These are phyloP conservation scores for Nycticryphes semicollaris DNA, from an alignment of 2,113 vertebrate genomes.

Conservation along the genomic window DNA sequence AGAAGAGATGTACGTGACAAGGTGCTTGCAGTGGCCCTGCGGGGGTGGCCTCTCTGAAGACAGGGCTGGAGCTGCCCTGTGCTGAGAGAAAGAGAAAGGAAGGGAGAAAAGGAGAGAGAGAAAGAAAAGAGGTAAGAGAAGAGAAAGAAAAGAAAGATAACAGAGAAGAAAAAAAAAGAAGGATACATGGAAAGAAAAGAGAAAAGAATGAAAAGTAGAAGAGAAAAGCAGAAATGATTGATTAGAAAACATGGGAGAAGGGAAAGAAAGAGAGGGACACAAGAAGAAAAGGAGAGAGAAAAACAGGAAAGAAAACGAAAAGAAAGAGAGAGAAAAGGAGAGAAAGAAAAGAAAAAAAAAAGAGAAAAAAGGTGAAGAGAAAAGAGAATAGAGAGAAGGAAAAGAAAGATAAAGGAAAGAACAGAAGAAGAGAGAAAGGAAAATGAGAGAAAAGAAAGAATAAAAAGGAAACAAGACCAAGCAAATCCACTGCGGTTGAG, in stretches of 20 bases:
- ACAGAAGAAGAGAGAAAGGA: not conserved
- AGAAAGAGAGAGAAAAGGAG: not conserved
- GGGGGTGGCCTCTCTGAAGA: no score
- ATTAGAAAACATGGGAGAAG: not conserved
- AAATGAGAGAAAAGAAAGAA: not conserved
- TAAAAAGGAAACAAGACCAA: not conserved
- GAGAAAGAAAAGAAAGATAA: not conserved
- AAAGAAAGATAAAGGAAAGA: not conserved
- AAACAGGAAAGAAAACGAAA: not conserved
- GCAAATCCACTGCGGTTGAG: not conserved
- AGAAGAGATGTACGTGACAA: not conserved
- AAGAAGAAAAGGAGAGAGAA: not conserved
- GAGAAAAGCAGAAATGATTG: not conserved
- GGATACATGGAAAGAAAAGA: not conserved
- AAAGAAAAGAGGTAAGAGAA: not conserved
- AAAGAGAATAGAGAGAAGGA: not conserved
- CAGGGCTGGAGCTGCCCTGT: accelerated
- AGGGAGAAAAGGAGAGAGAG: not conserved
- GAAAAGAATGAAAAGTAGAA: not conserved
- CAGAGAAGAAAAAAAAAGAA: not conserved
- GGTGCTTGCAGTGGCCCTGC: not conserved
- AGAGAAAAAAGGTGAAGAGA: no score
- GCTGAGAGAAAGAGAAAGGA: not conserved
- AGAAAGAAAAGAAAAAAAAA: not conserved
- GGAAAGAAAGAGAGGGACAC: not conserved